phyloP scores from a whole-genome alignment of 2,888 invertebrate genomes.

The Apamea crenata region DNA sequence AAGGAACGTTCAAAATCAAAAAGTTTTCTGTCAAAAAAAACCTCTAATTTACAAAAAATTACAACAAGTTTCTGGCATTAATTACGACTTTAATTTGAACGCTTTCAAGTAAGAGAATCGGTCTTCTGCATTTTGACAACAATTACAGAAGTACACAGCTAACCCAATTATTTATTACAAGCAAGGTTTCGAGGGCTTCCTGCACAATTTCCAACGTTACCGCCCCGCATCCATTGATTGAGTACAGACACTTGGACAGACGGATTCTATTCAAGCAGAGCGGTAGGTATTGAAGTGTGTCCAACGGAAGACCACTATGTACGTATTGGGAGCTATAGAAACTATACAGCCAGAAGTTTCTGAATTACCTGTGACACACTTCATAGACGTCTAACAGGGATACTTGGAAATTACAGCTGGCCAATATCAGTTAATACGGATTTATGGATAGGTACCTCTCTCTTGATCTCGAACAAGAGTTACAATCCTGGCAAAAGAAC shows the following conservation, averaged over 20 bases:
- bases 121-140: neutral
- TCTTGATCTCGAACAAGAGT: neutral
- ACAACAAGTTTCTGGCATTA: neutral
- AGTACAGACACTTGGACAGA: conserved; percentile 16
- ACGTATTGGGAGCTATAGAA: conserved; percentile 4
- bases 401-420: neutral
- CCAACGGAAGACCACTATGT: conserved; percentile 9
- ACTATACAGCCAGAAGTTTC: neutral
- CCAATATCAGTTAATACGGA: neutral
- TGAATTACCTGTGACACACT: neutral
- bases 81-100: neutral
- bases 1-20: no score
- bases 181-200: neutral
- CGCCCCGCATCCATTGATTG: conserved; percentile 35
- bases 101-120: no score
- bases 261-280: conserved; percentile 41
- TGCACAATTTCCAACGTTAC: conserved; percentile 26
- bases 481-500: neutral
- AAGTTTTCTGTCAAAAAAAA: neutral
- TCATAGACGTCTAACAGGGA: neutral
- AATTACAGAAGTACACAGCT: neutral
- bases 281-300: conserved; percentile 43
- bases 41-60: neutral
- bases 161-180: conserved; percentile 8
- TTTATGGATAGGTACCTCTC: no score